phyloP scores from a whole-genome alignment of 2,797 vertebrate genomes.

The Coendou prehensilis region DNA sequence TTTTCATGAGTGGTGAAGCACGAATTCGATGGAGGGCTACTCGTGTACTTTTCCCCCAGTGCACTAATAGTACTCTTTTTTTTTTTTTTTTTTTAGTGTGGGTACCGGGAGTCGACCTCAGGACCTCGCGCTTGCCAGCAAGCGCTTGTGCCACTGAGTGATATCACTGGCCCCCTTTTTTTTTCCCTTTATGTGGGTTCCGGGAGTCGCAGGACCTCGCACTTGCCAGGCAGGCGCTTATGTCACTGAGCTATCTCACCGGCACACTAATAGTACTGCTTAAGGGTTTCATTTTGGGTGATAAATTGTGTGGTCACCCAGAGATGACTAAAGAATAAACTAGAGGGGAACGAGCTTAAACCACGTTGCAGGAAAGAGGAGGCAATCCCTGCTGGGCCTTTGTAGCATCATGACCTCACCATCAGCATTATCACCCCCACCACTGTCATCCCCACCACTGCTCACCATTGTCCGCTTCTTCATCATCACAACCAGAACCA shows the following conservation, averaged over 20 bases:
- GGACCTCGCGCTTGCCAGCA: too few species aligned
- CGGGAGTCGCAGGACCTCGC: too few species aligned
- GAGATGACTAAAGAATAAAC: not conserved
- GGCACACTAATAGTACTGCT: rapidly evolving
- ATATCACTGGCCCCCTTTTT: too few species aligned
- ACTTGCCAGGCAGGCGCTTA: too few species aligned
- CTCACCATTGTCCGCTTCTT: rapidly evolving
- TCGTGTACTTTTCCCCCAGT: rapidly evolving
- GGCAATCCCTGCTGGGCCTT: not conserved
- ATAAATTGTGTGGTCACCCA: not conserved
- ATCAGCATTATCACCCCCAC: rapidly evolving
- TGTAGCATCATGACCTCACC: rapidly evolving
- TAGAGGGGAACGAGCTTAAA: not conserved
- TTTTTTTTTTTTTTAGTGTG: too few species aligned
- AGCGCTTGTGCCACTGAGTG: too few species aligned
- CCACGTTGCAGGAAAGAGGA: not conserved
- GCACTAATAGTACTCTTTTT: not conserved
- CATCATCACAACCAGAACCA: rapidly evolving
- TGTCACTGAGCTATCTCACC: too few species aligned
- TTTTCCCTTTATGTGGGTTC: too few species aligned
- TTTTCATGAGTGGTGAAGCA: not conserved
- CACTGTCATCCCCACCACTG: rapidly evolving
- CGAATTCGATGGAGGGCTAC: rapidly evolving
- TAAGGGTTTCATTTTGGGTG: not conserved
- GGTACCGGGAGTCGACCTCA: too few species aligned